Percentiles rank a stretch among this genome's conserved stretches.
phyloP scores from a whole-genome alignment of 2,888 invertebrate species.

The Nephrotoma flavescens region DNA sequence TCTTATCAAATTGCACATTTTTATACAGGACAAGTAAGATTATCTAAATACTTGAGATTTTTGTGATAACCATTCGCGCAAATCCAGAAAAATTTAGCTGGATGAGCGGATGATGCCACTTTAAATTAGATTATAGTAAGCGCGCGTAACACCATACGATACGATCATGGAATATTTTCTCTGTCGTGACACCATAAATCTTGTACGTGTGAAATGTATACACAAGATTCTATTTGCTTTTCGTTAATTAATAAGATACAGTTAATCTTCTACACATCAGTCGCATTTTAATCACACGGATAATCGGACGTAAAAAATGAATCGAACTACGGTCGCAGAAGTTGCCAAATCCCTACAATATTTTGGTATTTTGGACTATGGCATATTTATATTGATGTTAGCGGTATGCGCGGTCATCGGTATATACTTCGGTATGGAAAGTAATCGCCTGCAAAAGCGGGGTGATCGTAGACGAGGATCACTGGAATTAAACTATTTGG shows the following conservation, averaged over 20 bases:
- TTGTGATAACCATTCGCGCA: background rate
- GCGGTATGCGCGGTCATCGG: slow-evolving; percentile 53
- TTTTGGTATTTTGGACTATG: slow-evolving; percentile 51
- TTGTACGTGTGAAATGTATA: background rate
- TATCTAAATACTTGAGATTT: background rate
- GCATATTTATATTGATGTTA: slow-evolving; percentile 54
- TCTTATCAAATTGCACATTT: no score
- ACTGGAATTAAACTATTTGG: background rate
- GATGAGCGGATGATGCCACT: background rate
- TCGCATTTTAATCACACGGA: background rate
- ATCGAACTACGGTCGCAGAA: background rate
- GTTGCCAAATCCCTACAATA: slow-evolving; percentile 23
- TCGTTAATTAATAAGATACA: background rate
- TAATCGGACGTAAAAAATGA: background rate
- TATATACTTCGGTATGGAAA: slow-evolving; percentile 32
- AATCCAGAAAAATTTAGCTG: background rate
- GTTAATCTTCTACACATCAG: background rate
- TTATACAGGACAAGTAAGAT: background rate
- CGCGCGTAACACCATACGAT: background rate
- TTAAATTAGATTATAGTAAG: background rate
- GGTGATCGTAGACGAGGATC: background rate
- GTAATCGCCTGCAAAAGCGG: background rate
- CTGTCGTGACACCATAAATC: background rate
- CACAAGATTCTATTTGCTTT: background rate
- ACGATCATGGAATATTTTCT: background rate